Evolutionary conservation across 2,797 vertebrate species (phyloP).

Genomic region (Rhabdomys pumilio): DNA sequence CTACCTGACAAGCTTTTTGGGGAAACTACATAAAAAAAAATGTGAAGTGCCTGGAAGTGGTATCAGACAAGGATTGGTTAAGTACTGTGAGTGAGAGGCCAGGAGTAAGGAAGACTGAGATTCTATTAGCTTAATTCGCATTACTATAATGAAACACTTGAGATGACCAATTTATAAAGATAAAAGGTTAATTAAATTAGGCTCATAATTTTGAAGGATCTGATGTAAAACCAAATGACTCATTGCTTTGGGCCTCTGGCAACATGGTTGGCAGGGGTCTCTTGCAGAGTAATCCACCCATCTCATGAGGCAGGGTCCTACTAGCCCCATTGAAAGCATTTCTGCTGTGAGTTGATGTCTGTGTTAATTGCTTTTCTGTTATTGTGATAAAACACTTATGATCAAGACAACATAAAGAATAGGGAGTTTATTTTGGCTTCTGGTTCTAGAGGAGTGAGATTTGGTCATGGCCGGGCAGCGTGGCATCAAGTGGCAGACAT

Average conservation of each 20-base stretch:
- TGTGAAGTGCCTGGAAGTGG: not conserved
- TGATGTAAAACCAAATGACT: no score
- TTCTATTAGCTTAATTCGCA: not conserved
- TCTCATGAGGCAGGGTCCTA: not conserved
- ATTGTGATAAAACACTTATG: not conserved
- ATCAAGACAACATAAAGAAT: not conserved
- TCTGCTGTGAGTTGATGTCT: not conserved
- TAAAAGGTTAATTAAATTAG: not conserved
- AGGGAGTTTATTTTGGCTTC: not conserved
- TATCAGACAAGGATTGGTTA: not conserved
- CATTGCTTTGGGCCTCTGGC: not conserved
- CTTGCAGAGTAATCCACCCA: not conserved
- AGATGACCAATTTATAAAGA: not conserved
- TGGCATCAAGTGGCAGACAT: not conserved
- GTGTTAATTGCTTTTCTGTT: not conserved
- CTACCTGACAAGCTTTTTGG: not conserved
- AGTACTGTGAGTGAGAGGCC: not conserved
- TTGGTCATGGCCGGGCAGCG: not conserved
- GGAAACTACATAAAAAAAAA: not conserved
- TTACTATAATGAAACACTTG: not conserved
- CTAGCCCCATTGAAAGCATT: not conserved
- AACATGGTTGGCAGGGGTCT: not conserved
- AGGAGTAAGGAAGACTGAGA: not conserved
- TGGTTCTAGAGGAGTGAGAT: not conserved
- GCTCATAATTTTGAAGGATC: not conserved